Conservation (phyloP, 2,797 vertebrate species). For the Ctenopoma kingsleyae region DNA sequence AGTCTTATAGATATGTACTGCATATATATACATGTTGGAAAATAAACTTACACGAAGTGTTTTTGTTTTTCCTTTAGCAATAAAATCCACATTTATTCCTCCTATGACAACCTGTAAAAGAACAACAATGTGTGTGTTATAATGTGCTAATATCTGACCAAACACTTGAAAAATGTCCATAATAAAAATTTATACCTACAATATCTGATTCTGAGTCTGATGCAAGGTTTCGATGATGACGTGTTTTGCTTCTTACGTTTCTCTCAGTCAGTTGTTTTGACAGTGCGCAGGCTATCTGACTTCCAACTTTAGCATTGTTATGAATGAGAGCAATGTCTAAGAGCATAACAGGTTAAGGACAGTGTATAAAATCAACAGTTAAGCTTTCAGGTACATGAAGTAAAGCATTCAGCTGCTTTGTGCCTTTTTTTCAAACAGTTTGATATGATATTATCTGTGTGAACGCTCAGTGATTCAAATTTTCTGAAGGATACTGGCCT, state of each 20-base stretch:
- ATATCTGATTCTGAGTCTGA: constrained; percentile 54
- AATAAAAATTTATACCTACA: constrained; percentile 68
- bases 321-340: constrained; percentile 91
- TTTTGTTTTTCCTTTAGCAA: constrained; percentile 88
- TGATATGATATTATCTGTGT: constrained; percentile 10
- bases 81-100: constrained; percentile 92
- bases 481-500: constrained; percentile 90
- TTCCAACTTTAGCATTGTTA: constrained; percentile 92
- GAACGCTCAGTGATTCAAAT: constrained; percentile 6
- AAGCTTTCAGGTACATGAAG: background rate
- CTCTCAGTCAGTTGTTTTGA: constrained; percentile 65
- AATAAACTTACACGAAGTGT: constrained; percentile 82
- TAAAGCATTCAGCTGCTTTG: background rate
- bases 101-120: constrained; percentile 90
- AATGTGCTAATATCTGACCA: background rate
- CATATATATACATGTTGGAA: background rate
- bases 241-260: constrained; percentile 11
- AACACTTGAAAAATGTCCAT: background rate
- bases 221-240: constrained; percentile 24
- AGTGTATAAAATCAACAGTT: background rate
- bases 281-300: constrained; percentile 89
- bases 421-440: background rate
- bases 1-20: background rate
- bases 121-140: constrained; percentile 17
- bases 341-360: constrained; percentile 67